Conservation (phyloP, 2,113 vertebrate species). For the Callionymus lyra region DNA sequence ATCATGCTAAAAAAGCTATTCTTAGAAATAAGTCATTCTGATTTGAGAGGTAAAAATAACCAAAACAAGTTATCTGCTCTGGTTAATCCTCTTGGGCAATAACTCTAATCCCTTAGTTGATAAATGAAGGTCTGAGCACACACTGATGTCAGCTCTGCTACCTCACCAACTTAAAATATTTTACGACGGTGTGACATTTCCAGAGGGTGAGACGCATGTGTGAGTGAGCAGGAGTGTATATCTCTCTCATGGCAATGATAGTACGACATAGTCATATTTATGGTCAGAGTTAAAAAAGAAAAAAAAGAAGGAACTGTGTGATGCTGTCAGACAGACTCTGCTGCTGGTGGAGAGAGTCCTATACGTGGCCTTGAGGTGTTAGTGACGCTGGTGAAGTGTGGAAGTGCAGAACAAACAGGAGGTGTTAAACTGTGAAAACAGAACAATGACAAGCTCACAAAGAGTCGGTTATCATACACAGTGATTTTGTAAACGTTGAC, state of each 20-base stretch:
- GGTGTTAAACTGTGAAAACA: constrained; percentile 14
- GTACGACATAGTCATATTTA: constrained; percentile 8
- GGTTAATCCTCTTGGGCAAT: too few species aligned
- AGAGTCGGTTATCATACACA: background rate
- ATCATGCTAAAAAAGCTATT: too few species aligned
- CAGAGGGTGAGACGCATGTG: background rate
- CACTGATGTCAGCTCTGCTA: background rate
- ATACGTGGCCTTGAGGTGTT: constrained; percentile 13
- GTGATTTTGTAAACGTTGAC: too few species aligned
- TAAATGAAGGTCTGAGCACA: constrained; percentile 9
- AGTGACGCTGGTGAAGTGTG: constrained; percentile 21
- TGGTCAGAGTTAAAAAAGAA: constrained; percentile 2
- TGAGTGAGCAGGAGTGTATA: constrained; percentile 1
- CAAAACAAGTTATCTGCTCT: too few species aligned
- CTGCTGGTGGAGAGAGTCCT: constrained; percentile 12
- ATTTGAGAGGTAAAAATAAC: too few species aligned
- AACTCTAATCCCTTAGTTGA: constrained; percentile 3
- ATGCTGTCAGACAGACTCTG: constrained; percentile 22
- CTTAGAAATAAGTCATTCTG: too few species aligned
- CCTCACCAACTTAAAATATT: constrained; percentile 1
- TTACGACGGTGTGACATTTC: constrained; percentile 21
- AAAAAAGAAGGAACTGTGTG: constrained; percentile 1
- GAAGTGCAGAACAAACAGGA: constrained; percentile 7
- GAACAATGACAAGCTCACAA: constrained; percentile 8
- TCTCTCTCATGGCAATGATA: constrained; percentile 9